These are phyloP conservation scores for Phengaris arion DNA, from an alignment of 2,888 invertebrate genomes.

Conservation along the genomic window DNA sequence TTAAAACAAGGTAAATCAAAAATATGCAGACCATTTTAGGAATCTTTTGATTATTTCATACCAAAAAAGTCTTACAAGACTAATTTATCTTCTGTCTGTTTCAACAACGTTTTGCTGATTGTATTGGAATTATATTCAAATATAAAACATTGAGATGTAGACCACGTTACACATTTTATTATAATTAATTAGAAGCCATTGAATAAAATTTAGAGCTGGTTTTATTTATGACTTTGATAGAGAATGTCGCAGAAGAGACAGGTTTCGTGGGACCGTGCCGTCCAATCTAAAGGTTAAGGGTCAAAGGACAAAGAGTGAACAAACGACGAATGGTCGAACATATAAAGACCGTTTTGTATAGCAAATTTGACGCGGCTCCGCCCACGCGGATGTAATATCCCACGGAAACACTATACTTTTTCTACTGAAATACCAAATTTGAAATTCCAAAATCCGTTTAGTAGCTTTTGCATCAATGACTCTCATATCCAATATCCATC, in stretches of 20 bases:
- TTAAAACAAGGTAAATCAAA: too few species aligned
- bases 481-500: too few species aligned
- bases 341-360: neutral
- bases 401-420: too few species aligned
- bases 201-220: neutral
- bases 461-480: too few species aligned
- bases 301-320: slow-evolving; percentile 3
- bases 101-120: neutral
- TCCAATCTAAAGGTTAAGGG: neutral
- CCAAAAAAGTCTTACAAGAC: too few species aligned
- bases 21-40: too few species aligned
- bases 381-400: too few species aligned
- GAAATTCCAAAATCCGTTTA: too few species aligned
- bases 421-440: too few species aligned
- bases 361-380: too few species aligned
- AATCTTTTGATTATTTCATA: too few species aligned
- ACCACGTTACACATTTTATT: neutral
- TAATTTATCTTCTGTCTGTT: neutral
- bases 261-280: neutral
- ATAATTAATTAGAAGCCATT: slow-evolving; percentile 1
- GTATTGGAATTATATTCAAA: neutral
- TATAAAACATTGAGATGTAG: neutral
- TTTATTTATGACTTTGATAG: neutral
- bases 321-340: neutral
- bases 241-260: slow-evolving; percentile 1